Conservation (phyloP, 2,113 vertebrate genomes). For the Sturnus vulgaris region DNA sequence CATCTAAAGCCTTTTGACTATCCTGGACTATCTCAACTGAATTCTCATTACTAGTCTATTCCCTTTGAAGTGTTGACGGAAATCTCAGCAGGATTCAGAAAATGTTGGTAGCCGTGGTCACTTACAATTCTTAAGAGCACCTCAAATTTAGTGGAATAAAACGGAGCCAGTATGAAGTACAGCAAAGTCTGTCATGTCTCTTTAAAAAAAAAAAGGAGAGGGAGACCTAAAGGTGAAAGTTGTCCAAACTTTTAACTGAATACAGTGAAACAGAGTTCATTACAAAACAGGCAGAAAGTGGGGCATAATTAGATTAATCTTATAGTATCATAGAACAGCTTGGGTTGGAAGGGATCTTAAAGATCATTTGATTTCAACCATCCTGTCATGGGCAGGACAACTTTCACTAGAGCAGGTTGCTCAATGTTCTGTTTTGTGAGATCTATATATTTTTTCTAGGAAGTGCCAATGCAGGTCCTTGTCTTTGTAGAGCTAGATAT, state of each 20-base stretch:
- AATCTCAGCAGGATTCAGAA: neutral
- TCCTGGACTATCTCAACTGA: neutral
- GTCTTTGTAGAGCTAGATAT: neutral
- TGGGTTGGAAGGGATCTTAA: neutral
- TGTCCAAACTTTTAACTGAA: neutral
- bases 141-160: neutral
- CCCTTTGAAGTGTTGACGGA: neutral
- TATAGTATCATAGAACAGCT: neutral
- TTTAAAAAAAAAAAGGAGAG: neutral
- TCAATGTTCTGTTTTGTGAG: neutral
- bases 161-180: neutral
- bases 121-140: neutral
- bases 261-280: neutral
- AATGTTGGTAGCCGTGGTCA: neutral
- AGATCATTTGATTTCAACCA: neutral
- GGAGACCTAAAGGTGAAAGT: neutral
- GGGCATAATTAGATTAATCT: neutral
- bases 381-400: neutral
- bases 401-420: neutral
- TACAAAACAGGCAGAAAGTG: neutral
- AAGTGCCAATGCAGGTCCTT: neutral
- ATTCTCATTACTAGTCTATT: neutral
- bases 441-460: neutral
- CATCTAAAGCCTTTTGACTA: neutral
- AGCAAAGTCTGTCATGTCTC: neutral